Base-by-base conservation (phyloP, 2,113 vertebrate species). In the Syrmaticus mikado region DNA sequence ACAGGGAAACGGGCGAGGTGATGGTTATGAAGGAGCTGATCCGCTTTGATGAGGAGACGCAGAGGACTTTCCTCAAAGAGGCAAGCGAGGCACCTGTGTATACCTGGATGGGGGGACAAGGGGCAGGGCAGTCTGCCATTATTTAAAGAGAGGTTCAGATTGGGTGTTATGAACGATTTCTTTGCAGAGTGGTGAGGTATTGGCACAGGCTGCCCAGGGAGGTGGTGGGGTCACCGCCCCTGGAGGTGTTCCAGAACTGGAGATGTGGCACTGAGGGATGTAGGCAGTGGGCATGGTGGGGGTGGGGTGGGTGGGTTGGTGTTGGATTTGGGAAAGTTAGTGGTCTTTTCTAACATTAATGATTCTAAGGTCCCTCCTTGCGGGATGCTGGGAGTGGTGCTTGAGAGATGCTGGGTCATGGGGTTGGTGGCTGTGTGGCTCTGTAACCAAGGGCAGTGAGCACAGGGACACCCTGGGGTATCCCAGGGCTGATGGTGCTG, bases 21-120 rank as follows among this genome's bases (percentile, higher is more conserved):
- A 99, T 99, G 99, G 99, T 99, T 74, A 99, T 99, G 99, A 99
- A 99, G 97, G 99, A 99, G 92, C 95, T 99, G 90, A 99, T 99
- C 86, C 98, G 99, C 20, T 99, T 99, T 0, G 99, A 99, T 0
- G 99, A 99, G 74, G 99, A 99, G 93, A 99, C 99, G 0, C 99
- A 99, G 95, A 98, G 98, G 92, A 99, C 99, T 1, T 99, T 99
- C 96, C 98, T 99, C 41, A 99, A 99, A 96, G 99, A 99, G 98
- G 99, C 98, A 65, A 94, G 97, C 4, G 0, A 16, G 18, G n/a
- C 17, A 18, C 32, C 67, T 36, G 22, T 76, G 30, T 24, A 12
- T 24, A 10, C 12, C 13, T 6, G 21, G 18, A 18, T 1, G 6
- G 24, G 8, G 10, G 12, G 6, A 38, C 57, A 36, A 84, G 62